phyloP scores from a whole-genome alignment of 1,140 invertebrate species.

The Protaetia brevitarsis region DNA sequence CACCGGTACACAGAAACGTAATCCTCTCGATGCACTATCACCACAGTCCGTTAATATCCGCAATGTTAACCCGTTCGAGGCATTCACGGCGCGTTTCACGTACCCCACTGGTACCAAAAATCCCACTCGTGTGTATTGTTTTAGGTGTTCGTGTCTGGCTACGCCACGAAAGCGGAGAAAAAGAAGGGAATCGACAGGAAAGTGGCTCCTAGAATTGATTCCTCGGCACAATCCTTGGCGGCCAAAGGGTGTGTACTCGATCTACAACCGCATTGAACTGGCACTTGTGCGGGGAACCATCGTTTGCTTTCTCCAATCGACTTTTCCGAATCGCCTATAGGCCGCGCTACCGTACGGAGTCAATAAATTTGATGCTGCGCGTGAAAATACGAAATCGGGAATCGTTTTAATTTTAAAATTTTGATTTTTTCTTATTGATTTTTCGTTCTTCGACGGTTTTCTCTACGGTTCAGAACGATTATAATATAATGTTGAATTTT shows the following conservation, averaged over 20 bases:
- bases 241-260: slow-evolving; percentile 56
- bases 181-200: slow-evolving; percentile 55
- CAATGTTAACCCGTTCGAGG: background rate
- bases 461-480: no score
- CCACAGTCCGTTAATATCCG: background rate
- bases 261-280: slow-evolving; percentile 39
- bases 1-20: slow-evolving; percentile 21
- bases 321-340: slow-evolving; percentile 24
- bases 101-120: background rate
- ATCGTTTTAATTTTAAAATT: slow-evolving; percentile 20
- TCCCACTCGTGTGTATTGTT: background rate
- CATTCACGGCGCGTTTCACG: background rate
- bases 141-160: slow-evolving; percentile 18
- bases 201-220: slow-evolving; percentile 56
- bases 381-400: slow-evolving; percentile 22
- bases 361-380: slow-evolving; percentile 48
- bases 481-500: no score
- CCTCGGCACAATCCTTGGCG: slow-evolving; percentile 55
- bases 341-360: slow-evolving; percentile 39
- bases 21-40: background rate
- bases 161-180: slow-evolving; percentile 47
- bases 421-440: slow-evolving; percentile 22
- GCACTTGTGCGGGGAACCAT: slow-evolving; percentile 41
- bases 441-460: background rate
- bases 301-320: slow-evolving; percentile 36